A percentile compares a stretch with the other conserved stretches of the same genome.
Conservation (phyloP, 2,888 invertebrate genomes). For the Cetonia aurata region DNA sequence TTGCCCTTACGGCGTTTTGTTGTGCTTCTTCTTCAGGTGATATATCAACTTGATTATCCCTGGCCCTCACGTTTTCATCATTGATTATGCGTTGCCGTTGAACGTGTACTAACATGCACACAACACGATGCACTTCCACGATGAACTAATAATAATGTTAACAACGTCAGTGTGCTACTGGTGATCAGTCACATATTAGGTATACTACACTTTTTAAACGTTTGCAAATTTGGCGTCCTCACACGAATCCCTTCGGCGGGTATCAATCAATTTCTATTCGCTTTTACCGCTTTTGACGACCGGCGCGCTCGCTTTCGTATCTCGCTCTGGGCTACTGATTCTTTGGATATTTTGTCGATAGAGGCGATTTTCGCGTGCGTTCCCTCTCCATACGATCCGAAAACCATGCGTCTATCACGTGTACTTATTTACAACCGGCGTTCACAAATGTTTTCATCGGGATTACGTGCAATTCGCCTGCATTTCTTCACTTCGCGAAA, state of each 20-base stretch:
- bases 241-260: slow-evolving; percentile 1
- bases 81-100: slow-evolving; percentile 22
- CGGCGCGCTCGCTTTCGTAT: slow-evolving; percentile 59
- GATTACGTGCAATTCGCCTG: neutral
- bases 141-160: slow-evolving; percentile 21
- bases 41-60: neutral
- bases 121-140: slow-evolving; percentile 25
- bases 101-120: neutral
- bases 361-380: slow-evolving; percentile 58
- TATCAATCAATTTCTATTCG: neutral
- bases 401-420: slow-evolving; percentile 64
- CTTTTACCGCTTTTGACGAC: slow-evolving; percentile 3
- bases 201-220: slow-evolving; percentile 12
- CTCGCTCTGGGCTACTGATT: slow-evolving; percentile 51
- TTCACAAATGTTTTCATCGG: slow-evolving; percentile 27
- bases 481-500: slow-evolving; percentile 10
- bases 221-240: slow-evolving; percentile 10
- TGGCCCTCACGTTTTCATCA: slow-evolving; percentile 42
- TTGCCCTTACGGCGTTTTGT: neutral
- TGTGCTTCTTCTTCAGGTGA: slow-evolving; percentile 29
- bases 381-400: slow-evolving; percentile 52
- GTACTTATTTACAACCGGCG: slow-evolving; percentile 58
- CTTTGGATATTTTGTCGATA: slow-evolving; percentile 57
- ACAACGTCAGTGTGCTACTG: slow-evolving; percentile 34
- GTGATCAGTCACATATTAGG: slow-evolving; percentile 46